Percentiles rank a stretch among this genome's conserved stretches.
phyloP scores from a whole-genome alignment of 2,888 invertebrate genomes.

The Penaeus monodon region DNA sequence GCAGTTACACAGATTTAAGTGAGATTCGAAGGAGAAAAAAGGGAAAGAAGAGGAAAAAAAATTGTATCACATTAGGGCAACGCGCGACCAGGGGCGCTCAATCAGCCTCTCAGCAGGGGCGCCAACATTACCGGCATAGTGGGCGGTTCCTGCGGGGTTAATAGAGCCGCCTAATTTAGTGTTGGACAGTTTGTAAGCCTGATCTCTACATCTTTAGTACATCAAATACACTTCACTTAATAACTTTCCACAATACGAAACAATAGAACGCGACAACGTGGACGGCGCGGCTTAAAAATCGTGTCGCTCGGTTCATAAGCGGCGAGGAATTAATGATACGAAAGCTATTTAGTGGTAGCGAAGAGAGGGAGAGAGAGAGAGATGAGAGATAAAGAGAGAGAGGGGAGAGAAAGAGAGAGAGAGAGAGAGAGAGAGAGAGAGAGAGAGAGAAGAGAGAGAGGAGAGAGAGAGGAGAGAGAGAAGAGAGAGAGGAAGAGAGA shows the following conservation, averaged over 20 bases:
- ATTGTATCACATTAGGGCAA: neutral
- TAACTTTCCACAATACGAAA: conserved; percentile 26
- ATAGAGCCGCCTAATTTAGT: conserved; percentile 36
- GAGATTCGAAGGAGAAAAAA: neutral
- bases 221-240: conserved; percentile 3
- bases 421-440: too few relatives aligned
- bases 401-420: too few relatives aligned
- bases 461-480: neutral
- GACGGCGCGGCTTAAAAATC: too few relatives aligned
- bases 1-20: too few relatives aligned
- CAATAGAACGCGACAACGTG: neutral
- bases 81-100: conserved; percentile 26
- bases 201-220: conserved; percentile 33
- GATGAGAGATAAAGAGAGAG: too few relatives aligned
- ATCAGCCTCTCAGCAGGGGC: conserved; percentile 42
- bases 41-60: neutral
- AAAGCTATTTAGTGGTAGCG: too few relatives aligned
- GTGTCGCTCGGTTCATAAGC: too few relatives aligned
- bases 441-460: neutral
- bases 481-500: conserved; percentile 10
- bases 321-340: too few relatives aligned
- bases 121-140: conserved; percentile 43
- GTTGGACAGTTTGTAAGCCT: conserved; percentile 37
- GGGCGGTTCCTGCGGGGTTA: conserved; percentile 33
- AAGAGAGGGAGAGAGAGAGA: too few relatives aligned